Evolutionary conservation across 2,888 invertebrate species (phyloP).

Genomic region (Caenorhabditis sinica): DNA sequence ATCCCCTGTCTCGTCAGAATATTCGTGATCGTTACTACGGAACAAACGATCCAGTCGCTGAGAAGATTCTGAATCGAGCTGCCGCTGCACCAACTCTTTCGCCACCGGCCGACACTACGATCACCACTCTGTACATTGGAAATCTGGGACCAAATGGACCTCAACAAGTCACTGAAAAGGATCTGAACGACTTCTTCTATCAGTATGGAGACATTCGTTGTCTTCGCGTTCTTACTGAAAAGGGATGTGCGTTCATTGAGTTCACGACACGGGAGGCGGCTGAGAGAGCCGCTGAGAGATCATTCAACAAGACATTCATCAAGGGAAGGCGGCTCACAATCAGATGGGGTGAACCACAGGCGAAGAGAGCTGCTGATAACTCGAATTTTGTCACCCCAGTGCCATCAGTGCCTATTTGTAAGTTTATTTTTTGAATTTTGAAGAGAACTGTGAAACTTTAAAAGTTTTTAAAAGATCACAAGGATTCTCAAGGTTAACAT

Average conservation of each 20-base stretch:
- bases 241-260: slow-evolving; percentile 96
- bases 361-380: slow-evolving; percentile 84
- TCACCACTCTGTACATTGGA: slow-evolving; percentile 98
- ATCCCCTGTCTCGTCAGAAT: slow-evolving; percentile 96
- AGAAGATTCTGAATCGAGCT: slow-evolving; percentile 93
- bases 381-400: slow-evolving; percentile 77
- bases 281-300: slow-evolving; percentile 95
- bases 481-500: slow-evolving; percentile 1
- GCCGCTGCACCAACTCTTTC: slow-evolving; percentile 92
- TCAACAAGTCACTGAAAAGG: slow-evolving; percentile 90
- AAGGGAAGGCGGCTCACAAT: slow-evolving; percentile 94
- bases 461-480: background rate
- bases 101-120: slow-evolving; percentile 95
- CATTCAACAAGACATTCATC: slow-evolving; percentile 93
- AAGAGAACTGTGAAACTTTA: background rate
- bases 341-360: slow-evolving; percentile 98
- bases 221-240: slow-evolving; percentile 93
- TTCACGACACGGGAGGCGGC: slow-evolving; percentile 94
- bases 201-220: slow-evolving; percentile 98
- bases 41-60: slow-evolving; percentile 96
- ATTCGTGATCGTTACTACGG: slow-evolving; percentile 96
- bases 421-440: slow-evolving; percentile 43
- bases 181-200: slow-evolving; percentile 94
- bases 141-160: slow-evolving; percentile 89
- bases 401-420: slow-evolving; percentile 78